Base-by-base conservation (phyloP, 2,888 invertebrate species). In the Drosophila multiciliata region DNA sequence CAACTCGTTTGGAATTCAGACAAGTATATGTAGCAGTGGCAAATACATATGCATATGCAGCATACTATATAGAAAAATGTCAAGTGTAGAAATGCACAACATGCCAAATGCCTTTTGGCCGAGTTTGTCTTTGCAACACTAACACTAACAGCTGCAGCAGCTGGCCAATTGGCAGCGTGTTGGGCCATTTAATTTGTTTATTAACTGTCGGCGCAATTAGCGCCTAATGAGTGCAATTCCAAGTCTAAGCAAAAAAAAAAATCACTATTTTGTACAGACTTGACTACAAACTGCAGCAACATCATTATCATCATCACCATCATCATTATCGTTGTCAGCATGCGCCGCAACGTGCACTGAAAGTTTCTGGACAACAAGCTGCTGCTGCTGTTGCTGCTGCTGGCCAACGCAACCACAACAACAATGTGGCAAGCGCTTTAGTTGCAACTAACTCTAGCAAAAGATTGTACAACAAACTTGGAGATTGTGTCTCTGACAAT, bases 1-100 rank as follows among this genome's bases (percentile, higher is more conserved):
- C 90, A 90, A 88, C 89, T 82, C 70, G 67, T 73, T 75, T 75
- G 80, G 62, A 75, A 76, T 80, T 80, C 66, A 73, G 54, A 80
- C 80, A 73, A 74, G 69, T 73, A 68, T 67, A 78, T 73, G 64
- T 57, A 45, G 23, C 45, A 66, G 59, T 35, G 63, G 9, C 68
- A 64, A 50, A 78, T 63, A 62, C 38, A 57, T 8, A 45, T 40
- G 50, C 26, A 52, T 4, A 45, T 7, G 35, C 12, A 54, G 1
- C 2, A 17, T 32, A n/a, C 8, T 57, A 60, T 63, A 64, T 29
- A 64, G 38, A 72, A 49, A 61, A 73, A 66, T 67, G 63, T 70
- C 69, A 73, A 66, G 67, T 54, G 73, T 55, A 50, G 54, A 81
- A 64, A 73, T 70, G 54, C 73, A 76, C 68, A 80, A 76, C 68